These are phyloP conservation scores for Hyla sarda DNA, from an alignment of 2,113 vertebrate species.

Conservation along the genomic window DNA sequence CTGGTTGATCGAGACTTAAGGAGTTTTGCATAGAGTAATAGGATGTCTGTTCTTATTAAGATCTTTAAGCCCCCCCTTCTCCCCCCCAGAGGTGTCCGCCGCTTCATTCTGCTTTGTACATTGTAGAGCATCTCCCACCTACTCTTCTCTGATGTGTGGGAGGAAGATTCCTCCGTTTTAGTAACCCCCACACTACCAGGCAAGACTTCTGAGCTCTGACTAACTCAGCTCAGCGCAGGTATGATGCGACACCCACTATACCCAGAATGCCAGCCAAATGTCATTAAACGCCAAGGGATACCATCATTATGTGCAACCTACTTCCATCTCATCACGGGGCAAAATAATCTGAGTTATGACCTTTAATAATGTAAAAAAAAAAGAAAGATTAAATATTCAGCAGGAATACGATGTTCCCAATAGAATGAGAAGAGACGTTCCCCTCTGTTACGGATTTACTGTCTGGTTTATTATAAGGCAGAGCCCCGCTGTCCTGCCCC, in stretches of 20 bases:
- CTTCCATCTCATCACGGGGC: neutral
- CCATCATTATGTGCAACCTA: conserved; percentile 4
- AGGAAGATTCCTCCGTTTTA: neutral
- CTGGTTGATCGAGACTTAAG: neutral
- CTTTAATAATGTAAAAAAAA: conserved; percentile 34
- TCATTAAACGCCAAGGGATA: neutral
- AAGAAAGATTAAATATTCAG: conserved; percentile 9
- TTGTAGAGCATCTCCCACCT: conserved; percentile 23
- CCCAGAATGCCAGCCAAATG: neutral
- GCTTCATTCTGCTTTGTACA: neutral
- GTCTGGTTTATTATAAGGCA: neutral
- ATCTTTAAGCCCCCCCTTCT: neutral
- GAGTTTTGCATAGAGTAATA: neutral
- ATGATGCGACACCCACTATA: neutral
- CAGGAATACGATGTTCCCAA: neutral
- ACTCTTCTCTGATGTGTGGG: conserved; percentile 37
- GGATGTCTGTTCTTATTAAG: conserved; percentile 6
- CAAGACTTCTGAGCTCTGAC: neutral
- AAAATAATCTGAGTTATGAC: conserved; percentile 18
- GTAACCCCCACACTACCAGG: conserved; percentile 11
- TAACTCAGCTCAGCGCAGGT: neutral
- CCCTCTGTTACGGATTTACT: neutral
- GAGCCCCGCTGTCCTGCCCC: neutral
- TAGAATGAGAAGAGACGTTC: neutral
- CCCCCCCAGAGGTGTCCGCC: conserved; percentile 4